These are phyloP conservation scores for Cebuella pygmaea DNA, from an alignment of 2,797 vertebrate species.

Conservation along the genomic window DNA sequence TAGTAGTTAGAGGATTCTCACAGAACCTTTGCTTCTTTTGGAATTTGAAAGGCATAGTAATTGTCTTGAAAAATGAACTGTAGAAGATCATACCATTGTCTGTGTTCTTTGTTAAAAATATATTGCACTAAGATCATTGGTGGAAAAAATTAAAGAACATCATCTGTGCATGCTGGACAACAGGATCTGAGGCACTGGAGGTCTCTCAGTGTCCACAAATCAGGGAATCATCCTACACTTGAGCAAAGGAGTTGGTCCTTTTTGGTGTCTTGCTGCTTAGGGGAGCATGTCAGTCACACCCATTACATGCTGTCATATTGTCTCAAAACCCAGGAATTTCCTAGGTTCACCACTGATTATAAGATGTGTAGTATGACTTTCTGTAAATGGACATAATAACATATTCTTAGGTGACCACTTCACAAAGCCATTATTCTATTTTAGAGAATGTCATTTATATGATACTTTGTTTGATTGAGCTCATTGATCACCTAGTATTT, in stretches of 20 bases:
- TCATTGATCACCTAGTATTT: not conserved
- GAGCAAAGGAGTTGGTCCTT: not conserved
- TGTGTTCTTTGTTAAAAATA: not conserved
- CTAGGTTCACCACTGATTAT: not conserved
- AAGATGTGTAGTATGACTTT: not conserved
- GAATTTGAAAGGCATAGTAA: conserved; percentile 5
- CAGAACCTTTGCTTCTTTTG: not conserved
- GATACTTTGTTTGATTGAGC: not conserved
- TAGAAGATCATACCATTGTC: not conserved
- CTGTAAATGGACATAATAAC: not conserved
- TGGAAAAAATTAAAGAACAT: not conserved
- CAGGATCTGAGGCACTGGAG: not conserved
- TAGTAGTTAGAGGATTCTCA: not conserved
- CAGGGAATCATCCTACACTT: not conserved
- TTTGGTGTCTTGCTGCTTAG: not conserved
- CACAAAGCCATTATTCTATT: not conserved
- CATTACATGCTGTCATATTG: not conserved
- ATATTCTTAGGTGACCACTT: not conserved
- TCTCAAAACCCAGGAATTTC: conserved; percentile 25
- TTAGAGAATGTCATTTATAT: not conserved
- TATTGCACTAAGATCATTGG: not conserved
- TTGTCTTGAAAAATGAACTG: conserved; percentile 9
- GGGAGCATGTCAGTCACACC: not conserved
- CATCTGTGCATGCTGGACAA: not conserved
- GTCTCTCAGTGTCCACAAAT: not conserved